These are phyloP conservation scores for Pseudopleuronectes americanus DNA, from an alignment of 2,797 vertebrate species.

Conservation along the genomic window DNA sequence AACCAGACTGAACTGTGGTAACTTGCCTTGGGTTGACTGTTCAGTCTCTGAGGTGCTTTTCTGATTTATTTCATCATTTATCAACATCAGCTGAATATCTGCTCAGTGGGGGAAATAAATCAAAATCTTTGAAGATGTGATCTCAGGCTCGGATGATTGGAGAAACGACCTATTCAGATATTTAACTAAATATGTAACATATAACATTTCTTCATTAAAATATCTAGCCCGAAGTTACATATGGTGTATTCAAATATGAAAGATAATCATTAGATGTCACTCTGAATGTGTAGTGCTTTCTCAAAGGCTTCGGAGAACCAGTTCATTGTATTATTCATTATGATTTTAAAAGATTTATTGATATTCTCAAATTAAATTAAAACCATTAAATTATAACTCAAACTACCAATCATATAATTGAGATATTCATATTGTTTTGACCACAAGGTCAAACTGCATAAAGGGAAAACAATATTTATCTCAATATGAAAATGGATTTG, in stretches of 20 bases:
- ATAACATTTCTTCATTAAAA: no score
- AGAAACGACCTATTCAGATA: no score
- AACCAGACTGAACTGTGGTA: neutral
- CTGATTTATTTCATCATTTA: slow-evolving; percentile 8
- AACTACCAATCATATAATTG: slow-evolving; percentile 21
- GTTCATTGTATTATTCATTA: neutral
- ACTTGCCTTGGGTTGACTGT: neutral
- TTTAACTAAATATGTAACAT: no score
- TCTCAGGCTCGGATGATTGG: neutral
- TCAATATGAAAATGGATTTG: neutral
- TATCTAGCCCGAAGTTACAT: no score
- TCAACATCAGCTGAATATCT: slow-evolving; percentile 20
- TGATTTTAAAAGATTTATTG: slow-evolving; percentile 27
- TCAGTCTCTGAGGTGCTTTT: neutral
- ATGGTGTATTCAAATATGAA: no score
- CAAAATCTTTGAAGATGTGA: neutral
- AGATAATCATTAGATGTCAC: neutral
- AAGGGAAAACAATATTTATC: neutral
- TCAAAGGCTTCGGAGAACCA: neutral
- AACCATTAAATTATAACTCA: neutral
- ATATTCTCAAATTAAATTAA: slow-evolving; percentile 1
- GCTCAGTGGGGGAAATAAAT: neutral
- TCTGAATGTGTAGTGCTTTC: neutral
- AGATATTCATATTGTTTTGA: slow-evolving; percentile 30
- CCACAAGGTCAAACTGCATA: slow-evolving; percentile 20